Evolutionary conservation across 2,888 invertebrate genomes (phyloP), one percentile per base, ranked within the genome.

Genomic region (Nemoura dubitans): DNA sequence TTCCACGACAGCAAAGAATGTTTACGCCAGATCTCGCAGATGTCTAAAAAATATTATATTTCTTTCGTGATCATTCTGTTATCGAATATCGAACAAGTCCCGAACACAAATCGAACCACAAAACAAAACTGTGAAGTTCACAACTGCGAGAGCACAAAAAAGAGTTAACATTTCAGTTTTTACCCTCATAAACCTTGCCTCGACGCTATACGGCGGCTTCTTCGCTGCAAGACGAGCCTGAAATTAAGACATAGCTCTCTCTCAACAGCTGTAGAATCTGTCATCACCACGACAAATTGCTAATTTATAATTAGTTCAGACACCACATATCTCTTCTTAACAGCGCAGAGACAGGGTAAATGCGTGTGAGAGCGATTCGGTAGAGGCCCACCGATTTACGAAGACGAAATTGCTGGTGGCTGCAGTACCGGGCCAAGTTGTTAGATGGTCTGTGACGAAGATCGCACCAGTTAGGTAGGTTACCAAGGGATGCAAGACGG

Each of bases 231-330:
- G 36, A 10, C 36, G 21, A 59, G 59, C 3, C 59, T 14, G 59
- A 59, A 59, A 59, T 59, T 3, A 59, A 59, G 59, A 59, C 59
- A 59, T 59, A 2, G 59, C 59, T 21, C 28, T 81, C 30, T 27
- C 30, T 81, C 30, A 81, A 30, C 83, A 83, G 83, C 83, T 83
- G 83, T 83, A 43, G 42, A 42, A 83, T 36, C 87, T 87, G 87
- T 87, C 87, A 87, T 76, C 59, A 26, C 59, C 81, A 25, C 59
- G 85, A 85, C 87, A 87, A 87, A 87, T 87, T 87, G 87, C 87
- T 82, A 85, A 81, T 87, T 87, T 87, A 87, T 87, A 87, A 87
- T 87, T 87, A 87, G 85, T 83, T n/a, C 83, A 30, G 43, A 83
- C 43, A n/a, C n/a, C 78, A 78, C 78, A 27, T 28, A 78, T 59